Evolutionary conservation across 1,140 invertebrate species (phyloP).

Genomic region (Trichomalopsis sarcophagae): DNA sequence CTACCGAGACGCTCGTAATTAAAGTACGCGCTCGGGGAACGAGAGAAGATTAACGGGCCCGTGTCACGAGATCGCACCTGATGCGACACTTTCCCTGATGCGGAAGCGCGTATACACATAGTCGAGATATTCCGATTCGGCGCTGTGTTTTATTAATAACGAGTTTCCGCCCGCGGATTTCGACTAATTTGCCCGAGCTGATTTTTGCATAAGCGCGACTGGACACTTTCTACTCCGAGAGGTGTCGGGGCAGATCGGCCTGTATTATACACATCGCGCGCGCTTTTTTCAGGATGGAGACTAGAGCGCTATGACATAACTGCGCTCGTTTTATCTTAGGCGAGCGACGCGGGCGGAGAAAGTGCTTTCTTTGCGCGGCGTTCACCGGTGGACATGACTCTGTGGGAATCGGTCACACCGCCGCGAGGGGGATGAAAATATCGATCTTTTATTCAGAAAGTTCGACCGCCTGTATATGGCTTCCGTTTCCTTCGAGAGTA

Average conservation of each 20-base stretch:
- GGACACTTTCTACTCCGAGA: neutral
- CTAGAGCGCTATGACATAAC: no score
- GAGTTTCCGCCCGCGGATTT: neutral
- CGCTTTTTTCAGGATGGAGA: neutral
- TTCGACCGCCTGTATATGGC: no score
- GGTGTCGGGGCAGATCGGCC: neutral
- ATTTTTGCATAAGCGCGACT: neutral
- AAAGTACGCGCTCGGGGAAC: no score
- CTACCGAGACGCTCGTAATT: no score
- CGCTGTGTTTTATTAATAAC: neutral
- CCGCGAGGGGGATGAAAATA: neutral
- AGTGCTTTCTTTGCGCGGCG: no score
- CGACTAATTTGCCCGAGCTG: neutral
- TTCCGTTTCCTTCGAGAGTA: neutral
- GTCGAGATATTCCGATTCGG: neutral
- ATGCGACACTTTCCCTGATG: neutral
- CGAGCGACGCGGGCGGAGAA: no score
- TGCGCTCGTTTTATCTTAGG: no score
- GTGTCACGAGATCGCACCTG: neutral
- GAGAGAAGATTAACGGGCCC: no score
- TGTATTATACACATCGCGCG: neutral
- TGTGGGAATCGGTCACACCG: no score
- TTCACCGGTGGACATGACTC: no score
- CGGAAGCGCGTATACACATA: neutral
- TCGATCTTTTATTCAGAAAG: neutral